Percentiles rank a stretch among this genome's conserved stretches.
Conservation (phyloP, 2,113 vertebrate genomes). For the Lepisosteus oculatus region DNA sequence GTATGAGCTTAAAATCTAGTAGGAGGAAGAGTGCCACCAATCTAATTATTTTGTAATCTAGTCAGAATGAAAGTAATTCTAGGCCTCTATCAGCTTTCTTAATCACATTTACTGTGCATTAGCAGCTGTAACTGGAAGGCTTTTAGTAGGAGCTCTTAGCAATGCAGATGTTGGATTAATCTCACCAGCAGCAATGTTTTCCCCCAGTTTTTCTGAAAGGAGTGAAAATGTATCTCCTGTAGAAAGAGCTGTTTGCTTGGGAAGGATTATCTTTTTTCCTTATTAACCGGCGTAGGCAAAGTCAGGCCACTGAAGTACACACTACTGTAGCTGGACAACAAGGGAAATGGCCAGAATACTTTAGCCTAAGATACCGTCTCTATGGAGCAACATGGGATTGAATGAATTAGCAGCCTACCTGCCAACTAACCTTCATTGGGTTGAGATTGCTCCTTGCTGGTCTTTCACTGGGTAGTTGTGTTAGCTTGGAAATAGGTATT, state of each 20-base stretch:
- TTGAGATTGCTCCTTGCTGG: too few relatives aligned
- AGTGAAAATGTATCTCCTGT: conserved; percentile 22
- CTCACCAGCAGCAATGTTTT: conserved; percentile 25
- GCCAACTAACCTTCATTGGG: too few relatives aligned
- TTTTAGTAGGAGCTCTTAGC: conserved; percentile 60
- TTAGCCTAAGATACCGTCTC: too few relatives aligned
- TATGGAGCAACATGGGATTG: too few relatives aligned
- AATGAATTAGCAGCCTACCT: too few relatives aligned
- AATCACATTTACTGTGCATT: conserved; percentile 87
- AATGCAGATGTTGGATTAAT: conserved; percentile 23
- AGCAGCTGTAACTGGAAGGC: conserved; percentile 67
- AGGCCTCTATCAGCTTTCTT: conserved; percentile 74
- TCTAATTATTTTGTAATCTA: conserved; percentile 90
- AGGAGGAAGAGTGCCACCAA: conserved; percentile 80
- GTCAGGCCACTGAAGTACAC: too few relatives aligned
- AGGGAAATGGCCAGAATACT: too few relatives aligned
- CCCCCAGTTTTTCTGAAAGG: conserved; percentile 17
- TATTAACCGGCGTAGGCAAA: too few relatives aligned
- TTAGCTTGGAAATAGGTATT: too few relatives aligned
- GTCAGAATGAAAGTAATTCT: conserved; percentile 86
- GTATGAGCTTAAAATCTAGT: conserved; percentile 58
- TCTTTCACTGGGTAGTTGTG: too few relatives aligned
- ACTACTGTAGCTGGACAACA: too few relatives aligned
- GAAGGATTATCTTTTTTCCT: not conserved
- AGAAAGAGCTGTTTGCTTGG: conserved; percentile 11